These are phyloP conservation scores for Acanthosepion pharaonis DNA, from an alignment of 2,888 invertebrate genomes.

Conservation along the genomic window DNA sequence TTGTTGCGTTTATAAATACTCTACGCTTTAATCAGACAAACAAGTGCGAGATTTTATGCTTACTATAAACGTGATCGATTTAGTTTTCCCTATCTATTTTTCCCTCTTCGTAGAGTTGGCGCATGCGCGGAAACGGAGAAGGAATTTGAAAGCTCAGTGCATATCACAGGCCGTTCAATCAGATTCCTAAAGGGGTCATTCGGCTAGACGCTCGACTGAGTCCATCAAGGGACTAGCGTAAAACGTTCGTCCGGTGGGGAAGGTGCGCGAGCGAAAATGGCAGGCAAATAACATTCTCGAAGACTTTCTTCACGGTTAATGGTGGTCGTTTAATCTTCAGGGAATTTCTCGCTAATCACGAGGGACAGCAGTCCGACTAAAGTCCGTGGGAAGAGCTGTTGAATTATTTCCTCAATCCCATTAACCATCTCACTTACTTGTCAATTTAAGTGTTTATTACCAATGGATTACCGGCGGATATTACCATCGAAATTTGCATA, in stretches of 20 bases:
- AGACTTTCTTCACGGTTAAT: background rate
- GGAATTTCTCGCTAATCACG: background rate
- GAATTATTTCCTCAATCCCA: background rate
- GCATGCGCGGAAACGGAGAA: background rate
- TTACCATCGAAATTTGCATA: background rate
- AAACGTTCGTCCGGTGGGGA: background rate
- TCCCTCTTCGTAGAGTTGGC: background rate
- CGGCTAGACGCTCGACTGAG: background rate
- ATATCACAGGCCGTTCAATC: background rate
- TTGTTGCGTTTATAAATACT: too few relatives aligned
- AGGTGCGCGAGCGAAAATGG: background rate
- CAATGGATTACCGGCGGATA: background rate
- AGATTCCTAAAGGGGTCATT: background rate
- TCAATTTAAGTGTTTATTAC: background rate
- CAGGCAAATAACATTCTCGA: background rate
- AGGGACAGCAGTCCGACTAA: background rate
- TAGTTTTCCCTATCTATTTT: background rate
- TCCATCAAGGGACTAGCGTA: background rate
- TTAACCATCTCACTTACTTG: background rate
- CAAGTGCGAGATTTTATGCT: too few relatives aligned
- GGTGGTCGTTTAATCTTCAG: background rate
- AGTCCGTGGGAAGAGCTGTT: background rate
- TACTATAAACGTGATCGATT: background rate
- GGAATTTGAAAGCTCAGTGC: background rate
- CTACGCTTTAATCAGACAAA: too few relatives aligned